These are phyloP conservation scores for Caenorhabditis wallacei DNA, from an alignment of 2,888 invertebrate genomes.

Conservation along the genomic window DNA sequence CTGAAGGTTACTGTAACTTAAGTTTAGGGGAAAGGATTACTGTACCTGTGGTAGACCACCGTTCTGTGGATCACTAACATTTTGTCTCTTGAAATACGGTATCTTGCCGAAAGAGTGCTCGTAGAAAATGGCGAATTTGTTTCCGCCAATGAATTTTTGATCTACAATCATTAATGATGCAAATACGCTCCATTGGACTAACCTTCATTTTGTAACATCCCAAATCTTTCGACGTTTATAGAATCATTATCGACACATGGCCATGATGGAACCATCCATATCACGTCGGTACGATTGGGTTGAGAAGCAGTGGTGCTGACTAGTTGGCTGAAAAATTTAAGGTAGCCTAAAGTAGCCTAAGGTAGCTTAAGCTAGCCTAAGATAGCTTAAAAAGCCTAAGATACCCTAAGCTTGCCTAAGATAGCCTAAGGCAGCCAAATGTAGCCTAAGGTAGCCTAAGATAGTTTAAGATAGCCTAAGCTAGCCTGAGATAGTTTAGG, in stretches of 20 bases:
- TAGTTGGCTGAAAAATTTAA: slow-evolving; percentile 20
- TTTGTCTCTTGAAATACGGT: slow-evolving; percentile 64
- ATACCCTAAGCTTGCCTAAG: too few species aligned
- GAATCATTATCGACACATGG: slow-evolving; percentile 22
- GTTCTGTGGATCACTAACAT: slow-evolving; percentile 53
- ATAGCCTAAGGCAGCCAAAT: too few species aligned
- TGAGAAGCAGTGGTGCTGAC: not conserved
- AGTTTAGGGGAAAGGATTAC: too few species aligned
- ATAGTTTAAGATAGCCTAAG: too few species aligned
- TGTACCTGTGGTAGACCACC: slow-evolving; percentile 74
- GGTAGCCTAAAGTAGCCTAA: too few species aligned
- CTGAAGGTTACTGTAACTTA: slow-evolving; percentile 10
- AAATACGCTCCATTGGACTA: not conserved
- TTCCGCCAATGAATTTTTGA: slow-evolving; percentile 58
- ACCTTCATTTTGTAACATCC: slow-evolving; percentile 54
- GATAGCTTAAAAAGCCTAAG: not conserved
- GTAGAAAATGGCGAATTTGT: slow-evolving; percentile 70
- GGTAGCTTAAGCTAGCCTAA: not conserved
- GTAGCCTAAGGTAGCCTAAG: too few species aligned
- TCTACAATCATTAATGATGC: slow-evolving; percentile 27
- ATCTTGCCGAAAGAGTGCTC: slow-evolving; percentile 67
- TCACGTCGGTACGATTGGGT: slow-evolving; percentile 45
- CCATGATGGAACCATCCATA: slow-evolving; percentile 65
- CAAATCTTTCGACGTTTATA: slow-evolving; percentile 53
- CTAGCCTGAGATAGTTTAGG: slow-evolving; percentile 3